phyloP scores from a whole-genome alignment of 2,797 vertebrate species.

The Fratercula arctica region DNA sequence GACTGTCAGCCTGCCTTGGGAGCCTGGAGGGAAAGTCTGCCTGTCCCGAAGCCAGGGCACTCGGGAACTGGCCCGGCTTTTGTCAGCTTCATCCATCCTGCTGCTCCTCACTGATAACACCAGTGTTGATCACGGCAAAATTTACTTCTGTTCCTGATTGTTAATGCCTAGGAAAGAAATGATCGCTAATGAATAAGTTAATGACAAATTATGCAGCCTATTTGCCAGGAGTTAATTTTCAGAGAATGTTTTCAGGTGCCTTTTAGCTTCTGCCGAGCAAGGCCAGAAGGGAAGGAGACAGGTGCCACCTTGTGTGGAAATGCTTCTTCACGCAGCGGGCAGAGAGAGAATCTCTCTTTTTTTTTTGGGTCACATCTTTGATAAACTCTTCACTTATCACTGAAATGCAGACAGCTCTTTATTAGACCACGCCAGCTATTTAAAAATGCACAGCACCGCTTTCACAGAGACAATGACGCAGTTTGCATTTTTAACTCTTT shows the following conservation, averaged over 20 bases:
- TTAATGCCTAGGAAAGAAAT: neutral
- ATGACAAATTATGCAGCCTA: rapidly evolving
- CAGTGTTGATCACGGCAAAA: rapidly evolving
- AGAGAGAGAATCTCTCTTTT: neutral
- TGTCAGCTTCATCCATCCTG: neutral
- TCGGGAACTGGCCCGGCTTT: rapidly evolving
- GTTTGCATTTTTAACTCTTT: neutral
- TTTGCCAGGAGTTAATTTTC: neutral
- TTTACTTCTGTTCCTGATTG: neutral
- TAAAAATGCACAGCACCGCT: neutral
- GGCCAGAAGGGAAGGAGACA: neutral
- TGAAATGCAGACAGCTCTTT: neutral
- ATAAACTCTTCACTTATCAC: neutral
- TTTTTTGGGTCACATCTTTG: neutral
- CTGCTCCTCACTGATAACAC: neutral
- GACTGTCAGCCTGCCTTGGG: neutral
- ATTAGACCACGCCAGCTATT: neutral
- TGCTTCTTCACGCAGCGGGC: neutral
- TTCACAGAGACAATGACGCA: rapidly evolving
- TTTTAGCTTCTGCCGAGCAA: neutral
- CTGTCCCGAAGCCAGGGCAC: neutral
- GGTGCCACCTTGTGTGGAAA: slow-evolving; percentile 59
- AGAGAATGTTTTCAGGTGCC: neutral
- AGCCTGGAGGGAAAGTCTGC: rapidly evolving
- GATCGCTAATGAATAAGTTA: rapidly evolving